Evolutionary conservation across 2,797 vertebrate species (phyloP).

Genomic region (Notoglanidium macrostoma): DNA sequence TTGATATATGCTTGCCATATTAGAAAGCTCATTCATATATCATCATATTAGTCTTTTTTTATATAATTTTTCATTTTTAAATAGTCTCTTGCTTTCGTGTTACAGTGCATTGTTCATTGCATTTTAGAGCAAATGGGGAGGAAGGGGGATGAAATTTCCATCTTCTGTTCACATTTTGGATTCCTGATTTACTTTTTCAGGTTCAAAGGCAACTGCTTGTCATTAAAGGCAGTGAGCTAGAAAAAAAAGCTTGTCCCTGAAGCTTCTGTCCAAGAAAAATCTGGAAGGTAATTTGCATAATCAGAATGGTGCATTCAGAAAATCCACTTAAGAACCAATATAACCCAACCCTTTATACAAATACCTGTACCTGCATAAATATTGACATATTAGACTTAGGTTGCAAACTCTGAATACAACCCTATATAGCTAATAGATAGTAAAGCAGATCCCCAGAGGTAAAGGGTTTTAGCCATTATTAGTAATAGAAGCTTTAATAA

Average conservation of each 20-base stretch:
- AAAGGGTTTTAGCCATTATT: neutral
- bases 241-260: neutral
- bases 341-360: neutral
- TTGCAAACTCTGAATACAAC: neutral
- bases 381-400: neutral
- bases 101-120: neutral
- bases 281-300: neutral
- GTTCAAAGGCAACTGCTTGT: neutral
- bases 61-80: neutral
- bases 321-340: neutral
- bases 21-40: too few species aligned
- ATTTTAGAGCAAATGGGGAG: neutral
- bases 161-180: neutral
- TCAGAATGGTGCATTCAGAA: neutral
- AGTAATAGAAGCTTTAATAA: neutral
- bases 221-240: neutral
- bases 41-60: neutral
- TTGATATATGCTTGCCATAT: neutral
- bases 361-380: neutral
- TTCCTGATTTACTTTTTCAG: neutral
- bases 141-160: neutral
- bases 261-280: neutral
- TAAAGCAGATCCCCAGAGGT: neutral
- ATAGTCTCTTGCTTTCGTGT: neutral
- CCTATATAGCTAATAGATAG: neutral